Evolutionary conservation across 2,113 vertebrate genomes (phyloP), one percentile per base, ranked within the genome.

Genomic region (Eptatretus burgeri): DNA sequence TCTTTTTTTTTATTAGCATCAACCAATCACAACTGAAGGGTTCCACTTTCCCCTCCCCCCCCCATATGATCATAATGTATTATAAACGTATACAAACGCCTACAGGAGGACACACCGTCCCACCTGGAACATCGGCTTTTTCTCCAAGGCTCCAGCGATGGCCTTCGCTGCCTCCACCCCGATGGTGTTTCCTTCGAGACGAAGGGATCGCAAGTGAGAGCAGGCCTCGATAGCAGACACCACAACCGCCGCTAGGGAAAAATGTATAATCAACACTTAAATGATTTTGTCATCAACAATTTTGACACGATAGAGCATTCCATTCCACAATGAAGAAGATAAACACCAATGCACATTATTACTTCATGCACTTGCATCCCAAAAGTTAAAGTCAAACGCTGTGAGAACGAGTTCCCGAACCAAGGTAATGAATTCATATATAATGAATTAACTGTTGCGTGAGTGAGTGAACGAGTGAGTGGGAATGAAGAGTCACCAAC

Each of bases 181-280:
- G 5, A 93, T 68, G 0, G 91, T 98, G 76, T 98, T 98, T 49
- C 91, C 89, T 73, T 96, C 91, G 64, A 98, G 69, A 10, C 85
- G 73, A 69, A 98, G 73, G 3, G 85, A 82, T 71, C 83, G 78
- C 41, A 98, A 71, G 51, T 77, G 78, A 14, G 80, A 75, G 66
- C 83, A 96, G 12, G 76, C 79, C 68, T 81, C 74, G 17, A 98
- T 93, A 64, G 83, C 82, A 69, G 79, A 80, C 67, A 85, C 85
- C 13, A 98, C 83, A 12, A 80, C 79, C 69, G 78, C 76, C 71
- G 82, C 91, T 82, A 64, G 9, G 78, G n/a, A 63, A 2, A 64
- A 13, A 66, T 9, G 13, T 19, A 13, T 14, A 62, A 56, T 50
- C 51, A 13, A 56, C 14, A n/a, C 18, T 5, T 2, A 16, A 12